Conservation (phyloP, 2,888 invertebrate species). For the Tenthredo notha region DNA sequence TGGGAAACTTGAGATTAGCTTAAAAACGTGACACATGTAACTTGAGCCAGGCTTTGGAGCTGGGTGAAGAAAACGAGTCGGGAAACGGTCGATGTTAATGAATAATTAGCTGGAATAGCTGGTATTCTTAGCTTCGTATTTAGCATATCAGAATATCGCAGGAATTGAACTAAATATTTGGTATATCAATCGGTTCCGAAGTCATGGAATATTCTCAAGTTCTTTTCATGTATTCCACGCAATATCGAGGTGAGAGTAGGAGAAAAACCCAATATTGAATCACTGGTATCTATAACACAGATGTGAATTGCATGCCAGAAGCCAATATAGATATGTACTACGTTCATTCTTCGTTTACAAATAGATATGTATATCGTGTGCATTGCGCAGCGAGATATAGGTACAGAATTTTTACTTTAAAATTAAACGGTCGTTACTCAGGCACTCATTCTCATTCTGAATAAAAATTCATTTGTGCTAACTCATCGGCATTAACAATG, state of each 20-base stretch:
- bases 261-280: neutral
- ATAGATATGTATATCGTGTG: neutral
- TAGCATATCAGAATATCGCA: neutral
- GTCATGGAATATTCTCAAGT: neutral
- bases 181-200: neutral
- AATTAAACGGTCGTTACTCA: conserved; percentile 5
- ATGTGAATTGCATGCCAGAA: neutral
- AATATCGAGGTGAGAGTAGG: neutral
- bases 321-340: neutral
- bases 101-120: conserved; percentile 4
- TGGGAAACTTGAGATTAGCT: conserved; percentile 28
- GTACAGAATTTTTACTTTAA: neutral
- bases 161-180: neutral
- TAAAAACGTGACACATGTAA: conserved; percentile 35
- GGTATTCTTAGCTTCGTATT: neutral
- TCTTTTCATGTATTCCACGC: neutral
- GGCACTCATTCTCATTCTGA: conserved; percentile 1
- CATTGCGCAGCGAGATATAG: neutral
- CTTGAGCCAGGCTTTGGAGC: neutral
- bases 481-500: neutral
- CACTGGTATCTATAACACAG: neutral
- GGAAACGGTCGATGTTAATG: conserved; percentile 17
- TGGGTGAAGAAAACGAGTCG: conserved; percentile 21
- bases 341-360: neutral
- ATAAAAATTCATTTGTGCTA: neutral